Base-by-base conservation (phyloP, 2,888 invertebrate genomes). In the Drosophila atripex region DNA sequence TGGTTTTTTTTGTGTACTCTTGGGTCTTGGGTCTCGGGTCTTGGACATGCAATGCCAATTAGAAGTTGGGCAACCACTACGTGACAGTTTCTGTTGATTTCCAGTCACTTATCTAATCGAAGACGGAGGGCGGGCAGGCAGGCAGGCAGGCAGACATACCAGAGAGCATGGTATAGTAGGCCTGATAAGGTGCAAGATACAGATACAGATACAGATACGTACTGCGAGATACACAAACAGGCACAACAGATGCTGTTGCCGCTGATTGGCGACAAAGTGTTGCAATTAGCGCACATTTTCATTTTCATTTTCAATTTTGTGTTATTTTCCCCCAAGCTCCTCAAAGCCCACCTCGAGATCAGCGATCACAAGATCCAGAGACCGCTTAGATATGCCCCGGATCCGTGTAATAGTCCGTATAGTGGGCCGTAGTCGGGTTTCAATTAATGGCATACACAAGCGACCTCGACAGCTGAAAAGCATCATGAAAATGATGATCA, bases 1-100 rank as follows among this genome's bases (percentile, higher is more conserved):
- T 18, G 18, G 18, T 1, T 66, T 49, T 58, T 54, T n/a, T n/a
- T n/a, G n/a, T n/a, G n/a, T n/a, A n/a, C n/a, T 73, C 11, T 47
- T 28, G 18, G 43, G 18, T 35, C 35, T 35, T 61, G 7, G 28
- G 28, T 28, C 28, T 28, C 38, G 45, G 41, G 49, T 60, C 55
- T 64, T 59, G 45, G 54, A 82, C 83, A 73, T 60, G 73, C 83
- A 86, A 82, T 79, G 70, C 58, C 83, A 83, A 88, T 88, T 82
- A 87, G 71, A 86, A 71, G 84, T 88, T 74, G 58, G 77, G 76
- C 74, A 82, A 80, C 68, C 49, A 80, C 65, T 52, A 64, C 46
- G 74, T 66, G 71, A 73, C 69, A 50, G 66, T 65, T 32, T 6
- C n/a, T 16, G 14, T 16, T 16, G 14, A 7, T 7, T 41, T 8